Conservation (phyloP, 2,113 vertebrate species). For the Geococcyx californianus region DNA sequence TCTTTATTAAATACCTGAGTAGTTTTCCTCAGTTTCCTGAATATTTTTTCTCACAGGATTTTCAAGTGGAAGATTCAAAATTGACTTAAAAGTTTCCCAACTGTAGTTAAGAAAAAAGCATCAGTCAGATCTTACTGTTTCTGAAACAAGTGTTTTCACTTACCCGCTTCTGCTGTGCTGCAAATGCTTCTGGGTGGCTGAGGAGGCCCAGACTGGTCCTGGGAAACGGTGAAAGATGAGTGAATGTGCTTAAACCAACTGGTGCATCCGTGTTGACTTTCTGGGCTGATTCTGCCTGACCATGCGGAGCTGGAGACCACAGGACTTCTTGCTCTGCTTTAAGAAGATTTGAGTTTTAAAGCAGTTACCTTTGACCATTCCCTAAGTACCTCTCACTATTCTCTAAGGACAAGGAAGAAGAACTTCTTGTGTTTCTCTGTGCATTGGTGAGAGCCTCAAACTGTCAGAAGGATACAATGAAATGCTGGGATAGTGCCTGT, state of each 20-base stretch:
- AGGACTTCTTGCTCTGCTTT: background rate
- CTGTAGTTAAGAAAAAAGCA: background rate
- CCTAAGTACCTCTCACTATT: too few species aligned
- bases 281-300: background rate
- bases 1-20: background rate
- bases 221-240: background rate
- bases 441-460: background rate
- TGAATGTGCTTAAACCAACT: background rate
- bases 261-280: background rate
- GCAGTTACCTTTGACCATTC: accelerated
- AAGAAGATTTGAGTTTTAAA: background rate
- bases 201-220: background rate
- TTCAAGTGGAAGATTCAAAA: background rate
- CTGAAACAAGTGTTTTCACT: background rate
- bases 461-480: background rate
- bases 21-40: background rate
- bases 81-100: background rate
- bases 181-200: accelerated
- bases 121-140: background rate
- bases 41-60: accelerated
- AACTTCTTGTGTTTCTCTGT: background rate
- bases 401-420: background rate
- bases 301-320: accelerated
- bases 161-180: accelerated
- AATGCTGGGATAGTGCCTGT: accelerated